A percentile compares a stretch with the other conserved stretches of the same genome.
Conservation (phyloP, 2,888 invertebrate species). For the Leptarthrus brevirostris region DNA sequence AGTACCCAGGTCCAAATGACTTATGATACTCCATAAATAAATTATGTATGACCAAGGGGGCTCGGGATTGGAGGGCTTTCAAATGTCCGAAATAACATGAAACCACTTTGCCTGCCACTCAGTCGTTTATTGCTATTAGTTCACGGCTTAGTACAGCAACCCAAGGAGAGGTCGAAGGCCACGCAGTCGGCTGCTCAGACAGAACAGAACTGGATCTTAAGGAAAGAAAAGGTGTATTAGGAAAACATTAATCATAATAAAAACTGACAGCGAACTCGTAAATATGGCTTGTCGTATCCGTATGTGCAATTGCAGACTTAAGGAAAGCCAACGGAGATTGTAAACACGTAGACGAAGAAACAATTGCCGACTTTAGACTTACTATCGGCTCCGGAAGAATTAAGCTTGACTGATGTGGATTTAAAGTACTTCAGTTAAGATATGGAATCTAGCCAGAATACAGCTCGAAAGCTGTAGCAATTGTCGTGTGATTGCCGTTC, state of each 20-base stretch:
- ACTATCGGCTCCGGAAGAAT: not conserved
- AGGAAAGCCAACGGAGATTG: constrained; percentile 1
- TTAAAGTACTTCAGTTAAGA: not conserved
- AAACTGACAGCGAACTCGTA: constrained; percentile 19
- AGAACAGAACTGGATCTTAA: not conserved
- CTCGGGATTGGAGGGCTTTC: constrained; percentile 14
- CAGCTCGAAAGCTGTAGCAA: not conserved
- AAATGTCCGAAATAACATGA: constrained; percentile 35
- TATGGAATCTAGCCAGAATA: not conserved
- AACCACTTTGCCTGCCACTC: constrained; percentile 34
- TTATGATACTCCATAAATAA: constrained; percentile 36
- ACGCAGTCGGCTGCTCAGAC: not conserved
- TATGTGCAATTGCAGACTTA: constrained; percentile 1
- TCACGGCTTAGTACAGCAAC: not conserved
- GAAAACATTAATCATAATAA: constrained; percentile 48
- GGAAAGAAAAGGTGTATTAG: constrained; percentile 29
- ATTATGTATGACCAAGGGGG: constrained; percentile 6
- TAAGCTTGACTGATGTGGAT: constrained; percentile 25
- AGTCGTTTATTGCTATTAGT: constrained; percentile 13
- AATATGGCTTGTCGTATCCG: not conserved
- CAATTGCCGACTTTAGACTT: constrained; percentile 2
- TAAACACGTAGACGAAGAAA: constrained; percentile 3
- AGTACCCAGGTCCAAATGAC: constrained; percentile 4
- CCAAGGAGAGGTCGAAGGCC: not conserved
- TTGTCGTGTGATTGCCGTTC: constrained; percentile 41